phyloP scores from a whole-genome alignment of 2,888 invertebrate genomes.

The Fabriciana adippe region DNA sequence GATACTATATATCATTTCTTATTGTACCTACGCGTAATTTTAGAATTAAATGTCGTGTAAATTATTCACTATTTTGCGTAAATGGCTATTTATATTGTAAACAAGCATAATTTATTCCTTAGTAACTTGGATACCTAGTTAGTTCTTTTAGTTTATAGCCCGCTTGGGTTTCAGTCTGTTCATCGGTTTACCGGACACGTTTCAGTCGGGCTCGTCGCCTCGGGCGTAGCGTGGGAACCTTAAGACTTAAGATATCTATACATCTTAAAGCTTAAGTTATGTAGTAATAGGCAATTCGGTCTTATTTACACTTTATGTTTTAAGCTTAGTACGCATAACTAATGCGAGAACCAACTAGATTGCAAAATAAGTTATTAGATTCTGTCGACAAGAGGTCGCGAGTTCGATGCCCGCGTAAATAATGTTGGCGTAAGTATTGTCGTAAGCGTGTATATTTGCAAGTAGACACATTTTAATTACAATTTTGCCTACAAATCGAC shows the following conservation, averaged over 20 bases:
- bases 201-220: conserved; percentile 36
- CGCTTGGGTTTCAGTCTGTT: conserved; percentile 32
- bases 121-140: conserved; percentile 16
- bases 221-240: conserved; percentile 39
- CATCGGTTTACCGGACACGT: conserved; percentile 32
- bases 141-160: conserved; percentile 32
- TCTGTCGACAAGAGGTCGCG: conserved; percentile 17
- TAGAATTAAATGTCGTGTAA: no score
- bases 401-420: conserved; percentile 15
- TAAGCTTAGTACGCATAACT: conserved; percentile 20
- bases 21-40: no score
- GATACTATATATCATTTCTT: no score
- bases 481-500: no score
- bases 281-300: conserved; percentile 18
- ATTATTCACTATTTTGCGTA: background rate
- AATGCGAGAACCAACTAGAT: conserved; percentile 2
- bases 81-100: background rate
- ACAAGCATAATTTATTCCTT: background rate
- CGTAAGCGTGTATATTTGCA: no score
- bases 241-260: conserved; percentile 19
- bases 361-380: conserved; percentile 18
- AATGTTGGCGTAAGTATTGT: conserved; percentile 5
- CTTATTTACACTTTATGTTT: conserved; percentile 21
- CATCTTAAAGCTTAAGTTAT: conserved; percentile 16
- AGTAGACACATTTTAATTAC: no score